Evolutionary conservation across 2,888 invertebrate genomes (phyloP).

Genomic region (Ichneumon xanthorius): DNA sequence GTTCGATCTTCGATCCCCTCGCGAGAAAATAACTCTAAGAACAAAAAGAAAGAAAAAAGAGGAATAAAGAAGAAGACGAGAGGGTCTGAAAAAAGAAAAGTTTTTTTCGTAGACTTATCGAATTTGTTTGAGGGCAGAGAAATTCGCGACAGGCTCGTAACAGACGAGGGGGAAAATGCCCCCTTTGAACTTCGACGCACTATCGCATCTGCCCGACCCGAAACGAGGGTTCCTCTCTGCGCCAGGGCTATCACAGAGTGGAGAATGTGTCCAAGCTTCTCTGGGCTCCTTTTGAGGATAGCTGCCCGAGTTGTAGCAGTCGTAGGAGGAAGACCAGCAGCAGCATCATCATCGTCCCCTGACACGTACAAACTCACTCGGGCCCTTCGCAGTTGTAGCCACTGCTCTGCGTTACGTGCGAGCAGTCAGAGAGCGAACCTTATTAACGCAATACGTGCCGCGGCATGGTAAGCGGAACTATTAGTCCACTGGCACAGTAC

Average conservation of each 20-base stretch:
- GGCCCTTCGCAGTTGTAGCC: slow-evolving; percentile 16
- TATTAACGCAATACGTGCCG: slow-evolving; percentile 70
- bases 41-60: background rate
- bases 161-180: background rate
- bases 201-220: slow-evolving; percentile 10
- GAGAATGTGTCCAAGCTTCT: slow-evolving; percentile 7
- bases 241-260: background rate
- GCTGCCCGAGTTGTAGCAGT: background rate
- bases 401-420: background rate
- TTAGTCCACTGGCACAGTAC: slow-evolving; percentile 10
- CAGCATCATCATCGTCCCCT: slow-evolving; percentile 32
- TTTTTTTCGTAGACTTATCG: slow-evolving; percentile 43
- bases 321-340: background rate
- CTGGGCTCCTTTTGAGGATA: background rate
- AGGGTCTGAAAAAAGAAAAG: background rate
- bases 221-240: slow-evolving; percentile 27
- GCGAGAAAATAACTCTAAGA: background rate
- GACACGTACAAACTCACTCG: slow-evolving; percentile 58
- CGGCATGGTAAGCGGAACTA: slow-evolving; percentile 67
- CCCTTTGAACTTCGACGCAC: slow-evolving; percentile 26
- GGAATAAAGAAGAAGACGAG: background rate
- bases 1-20: background rate
- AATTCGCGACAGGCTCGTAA: slow-evolving; percentile 23
- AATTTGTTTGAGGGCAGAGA: slow-evolving; percentile 52
- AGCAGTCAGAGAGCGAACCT: slow-evolving; percentile 59